Base-by-base conservation (phyloP, 1,140 invertebrate genomes). In the Penaeus japonicus region DNA sequence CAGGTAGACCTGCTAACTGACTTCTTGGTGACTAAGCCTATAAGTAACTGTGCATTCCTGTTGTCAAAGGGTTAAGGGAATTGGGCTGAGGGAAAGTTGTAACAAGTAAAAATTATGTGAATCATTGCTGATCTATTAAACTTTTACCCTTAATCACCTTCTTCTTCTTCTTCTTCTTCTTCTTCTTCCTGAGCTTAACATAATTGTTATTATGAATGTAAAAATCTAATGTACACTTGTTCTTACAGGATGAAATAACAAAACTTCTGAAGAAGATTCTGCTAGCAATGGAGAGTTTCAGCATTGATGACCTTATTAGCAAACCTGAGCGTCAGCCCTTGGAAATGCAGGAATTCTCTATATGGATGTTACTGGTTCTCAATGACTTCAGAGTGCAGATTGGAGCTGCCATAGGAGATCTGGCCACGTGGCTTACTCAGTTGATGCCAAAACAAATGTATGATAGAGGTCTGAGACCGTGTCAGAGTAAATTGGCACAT, bases 381-480 rank as follows among this genome's bases (percentile, higher is more conserved):
- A 87, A 87, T 81, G 85, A 87, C 18, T 47, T 87, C 15, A 81
- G 85, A 53, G 70, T 80, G 15, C 85, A 87, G 78, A 62, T 77
- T 22, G 85, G 85, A 32, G 85, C 85, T 35, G 57, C 75, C 35
- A 70, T 87, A 47, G 77, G 85, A 59, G 85, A 87, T 20, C n/a
- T 87, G 35, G 77, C 57, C 24, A 20, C 18, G 22, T 87, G 85
- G 85, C 39, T 87, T 53, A 32, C 65, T 32, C 22, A 30, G 20
- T 53, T 87, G 2, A 87, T 87, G 85, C 85, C 85, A 2, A 35
- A 54, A 0, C 15, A 65, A 7, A 79, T 87, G 85, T 87, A 87
- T 53, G 57, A 87, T 20, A 81, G 54, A 27, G 85, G 85, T 18
- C 22, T 87, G 2, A 57, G 85, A n/a, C 78, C 78, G 1, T 87